Conservation (phyloP, 2,888 invertebrate genomes). For the Lasioglossum zephyrum region DNA sequence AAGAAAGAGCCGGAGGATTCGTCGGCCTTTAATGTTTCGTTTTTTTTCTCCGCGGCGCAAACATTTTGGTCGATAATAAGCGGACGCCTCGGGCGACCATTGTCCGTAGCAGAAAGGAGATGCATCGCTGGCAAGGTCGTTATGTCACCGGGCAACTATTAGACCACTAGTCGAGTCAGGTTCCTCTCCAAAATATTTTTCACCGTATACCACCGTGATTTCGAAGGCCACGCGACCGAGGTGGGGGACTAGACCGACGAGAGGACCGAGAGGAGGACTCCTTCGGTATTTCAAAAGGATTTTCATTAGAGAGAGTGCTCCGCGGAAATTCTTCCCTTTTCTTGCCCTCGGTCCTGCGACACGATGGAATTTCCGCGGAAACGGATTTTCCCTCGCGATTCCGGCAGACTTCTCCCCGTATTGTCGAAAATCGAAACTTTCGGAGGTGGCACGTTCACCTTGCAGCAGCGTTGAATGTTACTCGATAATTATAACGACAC, state of each 20-base stretch:
- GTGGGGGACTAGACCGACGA: not conserved
- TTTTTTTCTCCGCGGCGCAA: not conserved
- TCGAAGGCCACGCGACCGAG: not conserved
- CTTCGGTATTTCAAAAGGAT: slow-evolving; percentile 33
- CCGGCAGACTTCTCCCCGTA: not conserved
- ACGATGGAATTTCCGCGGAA: slow-evolving; percentile 20
- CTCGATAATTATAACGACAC: not conserved
- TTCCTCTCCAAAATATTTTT: slow-evolving; percentile 37
- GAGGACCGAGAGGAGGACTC: not conserved
- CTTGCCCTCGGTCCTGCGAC: slow-evolving; percentile 21
- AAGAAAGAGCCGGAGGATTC: not conserved
- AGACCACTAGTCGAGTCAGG: slow-evolving; percentile 44
- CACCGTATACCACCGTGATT: not conserved
- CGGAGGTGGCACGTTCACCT: not conserved
- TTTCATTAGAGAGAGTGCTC: slow-evolving; percentile 29
- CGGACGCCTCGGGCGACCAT: slow-evolving; percentile 43
- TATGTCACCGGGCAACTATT: slow-evolving; percentile 59
- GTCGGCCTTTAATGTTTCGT: not conserved
- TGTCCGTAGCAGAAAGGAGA: slow-evolving; percentile 56
- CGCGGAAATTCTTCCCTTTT: slow-evolving; percentile 22
- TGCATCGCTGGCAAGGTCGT: slow-evolving; percentile 68
- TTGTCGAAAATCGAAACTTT: not conserved
- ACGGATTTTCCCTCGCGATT: not conserved
- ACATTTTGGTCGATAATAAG: slow-evolving; percentile 68
- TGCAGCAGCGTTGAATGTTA: not conserved